Evolutionary conservation across 2,888 invertebrate genomes (phyloP), one percentile per base, ranked within the genome.

Genomic region (Alloplasta piceator): DNA sequence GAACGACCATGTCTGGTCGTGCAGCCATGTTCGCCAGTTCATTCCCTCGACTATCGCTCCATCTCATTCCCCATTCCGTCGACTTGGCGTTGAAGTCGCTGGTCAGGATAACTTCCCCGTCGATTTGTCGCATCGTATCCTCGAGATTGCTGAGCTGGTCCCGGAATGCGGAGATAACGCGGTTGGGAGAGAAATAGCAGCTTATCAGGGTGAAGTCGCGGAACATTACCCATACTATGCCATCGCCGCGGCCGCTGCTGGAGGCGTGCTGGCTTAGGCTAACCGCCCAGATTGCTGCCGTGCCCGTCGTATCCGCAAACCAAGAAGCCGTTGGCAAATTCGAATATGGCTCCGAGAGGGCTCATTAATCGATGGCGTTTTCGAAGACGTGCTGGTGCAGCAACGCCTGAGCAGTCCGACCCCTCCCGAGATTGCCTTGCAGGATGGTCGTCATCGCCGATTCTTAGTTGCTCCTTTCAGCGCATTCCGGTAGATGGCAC

Each of bases 301-400:
- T 74, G 26, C 14, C 36, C 7, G 67, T 36, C 26, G n/a, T 56
- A 16, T 79, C 68, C 10, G 74, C 9, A 46, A 74, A 12, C 68
- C 68, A 74, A 39, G 12, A 9, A 16, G 43, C 0, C 12, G 5
- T 12, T 9, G 41, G 39, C n/a, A 16, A 5, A 36, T 73, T 72
- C 50, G 56, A n/a, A 61, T 83, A 38, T 63, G 78, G 71, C 50
- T 83, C 83, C n/a, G 70, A 55, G 41, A 82, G 50, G 0, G 83
- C 14, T 26, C 60, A 67, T 7, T 83, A 9, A 38, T 78, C 76
- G 9, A 76, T 70, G 9, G 38, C 4, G 14, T 76, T 61, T 39
- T 80, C 80, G 5, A 0, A 46, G 56, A 64, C 52, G 50, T 14
- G 9, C 41, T 78, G 63, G 3, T 50, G 71, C 36, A 78, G 63